These are phyloP conservation scores for Papilio protenor DNA, from an alignment of 2,888 invertebrate genomes.

Conservation along the genomic window DNA sequence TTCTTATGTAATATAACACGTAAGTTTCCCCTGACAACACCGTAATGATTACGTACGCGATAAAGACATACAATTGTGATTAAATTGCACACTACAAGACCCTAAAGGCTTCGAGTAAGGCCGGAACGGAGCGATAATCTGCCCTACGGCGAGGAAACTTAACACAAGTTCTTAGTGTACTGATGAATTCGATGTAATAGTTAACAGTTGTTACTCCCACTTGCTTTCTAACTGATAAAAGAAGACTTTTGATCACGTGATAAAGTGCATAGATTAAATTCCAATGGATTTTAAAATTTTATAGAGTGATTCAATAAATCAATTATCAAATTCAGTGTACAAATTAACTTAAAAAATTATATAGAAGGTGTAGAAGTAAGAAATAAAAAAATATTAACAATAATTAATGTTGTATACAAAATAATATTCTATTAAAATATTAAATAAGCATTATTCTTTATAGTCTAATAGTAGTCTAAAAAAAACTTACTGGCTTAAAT, in stretches of 20 bases:
- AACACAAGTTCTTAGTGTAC: conserved; percentile 4
- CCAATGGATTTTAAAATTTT: not conserved
- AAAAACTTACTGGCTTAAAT: conserved; percentile 21
- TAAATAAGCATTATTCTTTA: not conserved
- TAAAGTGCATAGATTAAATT: not conserved
- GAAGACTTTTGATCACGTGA: not conserved
- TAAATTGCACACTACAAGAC: conserved; percentile 16
- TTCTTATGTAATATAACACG: not conserved
- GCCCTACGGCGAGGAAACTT: conserved; percentile 21
- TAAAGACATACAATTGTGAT: conserved; percentile 12
- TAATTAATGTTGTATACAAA: not conserved
- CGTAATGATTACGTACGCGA: conserved; percentile 16
- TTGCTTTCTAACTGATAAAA: conserved; percentile 7
- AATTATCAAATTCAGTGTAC: no score
- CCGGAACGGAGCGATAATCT: conserved; percentile 31
- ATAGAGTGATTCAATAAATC: not conserved
- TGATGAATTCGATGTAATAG: conserved; percentile 6
- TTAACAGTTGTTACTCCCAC: not conserved
- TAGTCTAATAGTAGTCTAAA: not conserved
- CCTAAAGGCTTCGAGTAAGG: conserved; percentile 9
- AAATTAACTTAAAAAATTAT: no score
- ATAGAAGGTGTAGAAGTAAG: no score
- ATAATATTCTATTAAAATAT: not conserved
- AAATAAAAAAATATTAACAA: not conserved
- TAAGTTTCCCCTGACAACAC: conserved; percentile 5